Percentiles rank a stretch among this genome's conserved stretches.
Evolutionary conservation across 2,797 vertebrate genomes (phyloP).

Genomic region (Oophaga sylvatica): DNA sequence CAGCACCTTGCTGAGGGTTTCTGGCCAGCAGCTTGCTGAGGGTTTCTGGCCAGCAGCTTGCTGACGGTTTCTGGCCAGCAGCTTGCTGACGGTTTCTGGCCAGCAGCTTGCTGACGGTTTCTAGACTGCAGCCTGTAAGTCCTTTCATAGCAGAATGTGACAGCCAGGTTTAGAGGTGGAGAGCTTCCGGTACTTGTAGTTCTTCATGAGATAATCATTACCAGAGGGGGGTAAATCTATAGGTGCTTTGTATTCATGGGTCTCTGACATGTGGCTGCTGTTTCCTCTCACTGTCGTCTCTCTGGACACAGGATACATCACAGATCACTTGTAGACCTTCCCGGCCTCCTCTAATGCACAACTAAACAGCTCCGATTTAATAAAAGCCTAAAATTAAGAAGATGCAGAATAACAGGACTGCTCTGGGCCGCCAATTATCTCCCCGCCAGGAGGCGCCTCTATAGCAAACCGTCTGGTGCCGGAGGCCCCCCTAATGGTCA

Average conservation of each 20-base stretch:
- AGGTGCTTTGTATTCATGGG: background rate
- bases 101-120: background rate
- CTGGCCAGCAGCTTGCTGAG: no score
- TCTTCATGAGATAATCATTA: background rate
- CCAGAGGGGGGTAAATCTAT: no score
- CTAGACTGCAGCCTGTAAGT: background rate
- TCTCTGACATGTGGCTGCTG: background rate
- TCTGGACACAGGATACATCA: background rate
- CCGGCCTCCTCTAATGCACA: background rate
- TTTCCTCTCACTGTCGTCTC: constrained; percentile 10
- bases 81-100: no score
- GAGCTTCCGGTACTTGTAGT: background rate
- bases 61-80: no score
- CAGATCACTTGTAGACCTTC: background rate
- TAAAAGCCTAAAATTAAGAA: background rate
- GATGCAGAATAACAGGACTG: background rate
- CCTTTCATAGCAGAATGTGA: no score
- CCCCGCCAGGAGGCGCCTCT: background rate
- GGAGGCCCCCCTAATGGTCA: background rate
- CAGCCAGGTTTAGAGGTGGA: background rate
- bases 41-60: no score
- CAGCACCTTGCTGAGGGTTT: no score
- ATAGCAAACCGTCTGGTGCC: background rate
- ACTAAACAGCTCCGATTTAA: constrained; percentile 29
- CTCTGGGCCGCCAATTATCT: background rate